These are phyloP conservation scores for Chrysolina americana DNA, from an alignment of 2,888 invertebrate genomes.

Conservation along the genomic window DNA sequence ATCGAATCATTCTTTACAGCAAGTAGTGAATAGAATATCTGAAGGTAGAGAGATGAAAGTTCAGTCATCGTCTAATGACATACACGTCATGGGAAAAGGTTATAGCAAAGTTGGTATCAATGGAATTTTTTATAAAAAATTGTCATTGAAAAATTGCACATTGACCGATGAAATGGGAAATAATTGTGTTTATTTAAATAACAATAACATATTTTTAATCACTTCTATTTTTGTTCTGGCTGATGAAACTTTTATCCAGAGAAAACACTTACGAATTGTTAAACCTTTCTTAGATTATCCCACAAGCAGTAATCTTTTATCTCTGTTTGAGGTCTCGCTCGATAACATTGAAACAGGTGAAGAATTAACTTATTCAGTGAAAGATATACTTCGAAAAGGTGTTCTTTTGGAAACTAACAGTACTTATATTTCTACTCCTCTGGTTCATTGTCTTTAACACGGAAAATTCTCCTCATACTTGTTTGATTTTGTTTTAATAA, in stretches of 20 bases:
- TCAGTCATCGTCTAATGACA: neutral
- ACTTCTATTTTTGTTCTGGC: constrained; percentile 11
- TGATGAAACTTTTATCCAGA: neutral
- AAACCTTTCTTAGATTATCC: constrained; percentile 2
- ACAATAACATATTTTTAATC: neutral
- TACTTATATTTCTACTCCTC: neutral
- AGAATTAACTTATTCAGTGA: neutral
- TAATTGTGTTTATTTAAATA: constrained; percentile 12
- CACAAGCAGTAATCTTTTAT: constrained; percentile 6
- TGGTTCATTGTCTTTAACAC: neutral
- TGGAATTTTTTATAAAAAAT: neutral
- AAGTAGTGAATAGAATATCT: constrained; percentile 36
- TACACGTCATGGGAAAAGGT: neutral
- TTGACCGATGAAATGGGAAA: constrained; percentile 5
- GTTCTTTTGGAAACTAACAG: neutral
- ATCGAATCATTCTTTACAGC: constrained; percentile 42
- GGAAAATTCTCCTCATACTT: neutral
- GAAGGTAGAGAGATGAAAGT: constrained; percentile 22
- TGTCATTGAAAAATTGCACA: neutral
- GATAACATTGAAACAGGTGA: neutral
- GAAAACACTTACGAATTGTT: neutral
- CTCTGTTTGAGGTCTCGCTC: neutral
- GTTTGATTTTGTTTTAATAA: neutral
- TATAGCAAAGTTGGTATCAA: neutral
- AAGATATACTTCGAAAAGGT: neutral